Percentiles rank a stretch among this genome's conserved stretches.
These are phyloP conservation scores for Latrodectus geometricus DNA, from an alignment of 1,140 invertebrate genomes.

Conservation along the genomic window DNA sequence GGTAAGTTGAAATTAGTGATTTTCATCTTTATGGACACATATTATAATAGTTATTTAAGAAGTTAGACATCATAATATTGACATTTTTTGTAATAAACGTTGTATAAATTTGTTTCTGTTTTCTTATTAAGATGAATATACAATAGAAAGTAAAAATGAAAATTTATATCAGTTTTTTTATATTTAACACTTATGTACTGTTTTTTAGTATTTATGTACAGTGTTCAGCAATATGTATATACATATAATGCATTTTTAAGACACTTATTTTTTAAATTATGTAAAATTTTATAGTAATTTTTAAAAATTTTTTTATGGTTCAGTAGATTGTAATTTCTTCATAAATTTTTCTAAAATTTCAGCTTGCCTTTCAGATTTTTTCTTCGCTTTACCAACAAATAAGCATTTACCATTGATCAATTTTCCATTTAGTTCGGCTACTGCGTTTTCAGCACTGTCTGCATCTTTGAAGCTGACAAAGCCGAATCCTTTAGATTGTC, in stretches of 20 bases:
- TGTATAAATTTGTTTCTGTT: no score
- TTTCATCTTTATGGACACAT: no score
- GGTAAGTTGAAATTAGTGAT: no score
- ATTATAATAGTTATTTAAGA: no score
- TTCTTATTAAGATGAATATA: no score
- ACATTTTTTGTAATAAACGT: no score
- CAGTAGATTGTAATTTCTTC: conserved; percentile 1
- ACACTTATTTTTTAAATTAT: no score
- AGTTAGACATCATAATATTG: no score
- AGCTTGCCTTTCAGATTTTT: conserved; percentile 95
- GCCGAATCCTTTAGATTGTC: conserved; percentile 92
- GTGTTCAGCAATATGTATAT: no score
- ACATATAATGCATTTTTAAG: no score
- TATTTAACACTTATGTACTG: conserved; percentile 8
- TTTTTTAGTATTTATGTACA: no score
- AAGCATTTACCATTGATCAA: conserved; percentile 78
- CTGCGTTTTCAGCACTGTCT: conserved; percentile 92
- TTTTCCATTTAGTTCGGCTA: conserved; percentile 89
- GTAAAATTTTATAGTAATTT: no score
- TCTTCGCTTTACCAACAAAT: conserved; percentile 96
- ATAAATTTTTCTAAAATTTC: conserved; percentile 71
- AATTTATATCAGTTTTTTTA: neutral
- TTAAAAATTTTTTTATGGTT: neutral
- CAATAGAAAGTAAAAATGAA: neutral
- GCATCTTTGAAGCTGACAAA: conserved; percentile 99